Percentiles rank a stretch among this genome's conserved stretches.
Evolutionary conservation across 2,888 invertebrate genomes (phyloP).

Genomic region (Nebria brevicollis): DNA sequence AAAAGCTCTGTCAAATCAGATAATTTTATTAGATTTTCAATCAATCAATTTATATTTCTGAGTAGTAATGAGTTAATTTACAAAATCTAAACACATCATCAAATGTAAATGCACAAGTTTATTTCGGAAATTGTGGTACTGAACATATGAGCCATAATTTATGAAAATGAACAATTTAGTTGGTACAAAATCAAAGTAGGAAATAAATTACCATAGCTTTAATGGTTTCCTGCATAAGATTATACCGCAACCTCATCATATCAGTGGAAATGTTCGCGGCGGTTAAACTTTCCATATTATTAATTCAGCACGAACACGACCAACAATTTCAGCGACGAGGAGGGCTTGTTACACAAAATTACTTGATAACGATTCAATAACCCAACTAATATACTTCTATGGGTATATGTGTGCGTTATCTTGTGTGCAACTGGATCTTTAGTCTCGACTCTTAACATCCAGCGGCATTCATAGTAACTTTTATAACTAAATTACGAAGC

Average conservation of each 20-base stretch:
- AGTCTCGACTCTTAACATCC: constrained; percentile 20
- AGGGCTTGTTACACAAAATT: constrained; percentile 37
- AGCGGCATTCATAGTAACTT: constrained; percentile 36
- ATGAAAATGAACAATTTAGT: not conserved
- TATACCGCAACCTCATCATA: not conserved
- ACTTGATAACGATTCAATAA: constrained; percentile 43
- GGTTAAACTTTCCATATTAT: constrained; percentile 24
- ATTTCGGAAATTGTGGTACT: not conserved
- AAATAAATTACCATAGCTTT: constrained; percentile 13
- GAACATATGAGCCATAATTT: not conserved
- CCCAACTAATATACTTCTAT: constrained; percentile 30
- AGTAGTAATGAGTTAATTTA: not conserved
- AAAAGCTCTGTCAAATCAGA: too few relatives aligned
- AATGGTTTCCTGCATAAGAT: constrained; percentile 22
- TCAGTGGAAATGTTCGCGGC: constrained; percentile 5
- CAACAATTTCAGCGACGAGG: constrained; percentile 9
- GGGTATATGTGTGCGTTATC: constrained; percentile 20
- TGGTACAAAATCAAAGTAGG: not conserved
- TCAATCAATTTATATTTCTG: not conserved
- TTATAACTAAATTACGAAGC: constrained; percentile 42
- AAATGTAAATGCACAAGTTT: not conserved
- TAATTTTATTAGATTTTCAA: too few relatives aligned
- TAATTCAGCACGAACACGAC: constrained; percentile 24
- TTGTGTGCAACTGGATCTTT: constrained; percentile 23
- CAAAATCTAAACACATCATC: not conserved